Percentiles rank a stretch among this genome's conserved stretches.
Conservation (phyloP, 2,888 invertebrate species). For the Phrixothrix hirtus region DNA sequence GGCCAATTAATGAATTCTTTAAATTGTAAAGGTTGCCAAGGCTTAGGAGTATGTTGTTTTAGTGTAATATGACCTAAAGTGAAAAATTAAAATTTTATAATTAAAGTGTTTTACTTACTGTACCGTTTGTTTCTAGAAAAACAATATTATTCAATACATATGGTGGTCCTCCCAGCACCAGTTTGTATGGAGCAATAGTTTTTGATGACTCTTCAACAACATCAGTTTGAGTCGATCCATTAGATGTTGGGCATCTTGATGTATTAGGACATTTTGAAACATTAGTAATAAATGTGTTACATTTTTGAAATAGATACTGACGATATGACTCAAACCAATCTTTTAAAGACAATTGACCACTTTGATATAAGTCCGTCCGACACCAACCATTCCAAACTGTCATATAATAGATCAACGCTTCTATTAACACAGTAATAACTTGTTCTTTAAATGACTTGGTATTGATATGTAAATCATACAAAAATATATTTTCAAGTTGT, state of each 20-base stretch:
- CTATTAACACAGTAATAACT: conserved; percentile 66
- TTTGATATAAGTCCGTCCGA: conserved; percentile 11
- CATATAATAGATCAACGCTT: conserved; percentile 36
- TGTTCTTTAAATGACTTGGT: conserved; percentile 10
- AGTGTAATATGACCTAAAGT: conserved; percentile 29
- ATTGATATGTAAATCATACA: conserved; percentile 20
- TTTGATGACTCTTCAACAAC: too few relatives aligned
- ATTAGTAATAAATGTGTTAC: conserved; percentile 22
- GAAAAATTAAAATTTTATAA: conserved; percentile 3
- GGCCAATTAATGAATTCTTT: too few relatives aligned
- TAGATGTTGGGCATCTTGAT: too few relatives aligned
- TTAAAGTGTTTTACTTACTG: background rate
- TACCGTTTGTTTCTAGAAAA: conserved; percentile 27
- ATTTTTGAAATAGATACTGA: conserved; percentile 28
- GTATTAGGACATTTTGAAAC: too few relatives aligned
- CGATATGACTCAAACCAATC: conserved; percentile 30
- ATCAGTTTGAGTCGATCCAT: conserved; percentile 7
- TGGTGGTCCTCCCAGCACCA: conserved; percentile 31
- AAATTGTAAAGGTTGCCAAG: conserved; percentile 25
- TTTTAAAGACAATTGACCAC: conserved; percentile 7
- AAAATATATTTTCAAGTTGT: conserved; percentile 16
- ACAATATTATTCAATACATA: conserved; percentile 31
- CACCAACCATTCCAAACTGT: conserved; percentile 37
- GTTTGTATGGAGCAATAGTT: conserved; percentile 26
- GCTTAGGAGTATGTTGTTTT: conserved; percentile 29